Evolutionary conservation across 1,140 invertebrate genomes (phyloP).

Genomic region (Drosophila parvula): DNA sequence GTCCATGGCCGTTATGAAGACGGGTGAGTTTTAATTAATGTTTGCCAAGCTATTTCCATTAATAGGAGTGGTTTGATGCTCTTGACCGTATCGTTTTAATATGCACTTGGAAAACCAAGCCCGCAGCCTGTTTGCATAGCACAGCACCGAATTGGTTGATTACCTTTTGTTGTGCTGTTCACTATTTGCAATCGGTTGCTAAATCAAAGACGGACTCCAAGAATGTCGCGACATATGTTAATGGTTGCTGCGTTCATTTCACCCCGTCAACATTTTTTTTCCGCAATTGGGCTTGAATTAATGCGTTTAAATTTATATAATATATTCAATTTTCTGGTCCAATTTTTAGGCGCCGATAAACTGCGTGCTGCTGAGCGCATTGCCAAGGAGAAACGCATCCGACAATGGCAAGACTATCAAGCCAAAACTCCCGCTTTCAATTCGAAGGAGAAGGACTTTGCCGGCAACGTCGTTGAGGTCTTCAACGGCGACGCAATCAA

Average conservation of each 20-base stretch:
- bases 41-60: too few species aligned
- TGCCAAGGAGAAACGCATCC: slow-evolving; percentile 94
- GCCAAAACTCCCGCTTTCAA: slow-evolving; percentile 88
- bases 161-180: slow-evolving; percentile 48
- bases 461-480: slow-evolving; percentile 95
- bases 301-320: background rate
- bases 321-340: background rate
- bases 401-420: slow-evolving; percentile 95
- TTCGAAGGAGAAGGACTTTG: slow-evolving; percentile 93
- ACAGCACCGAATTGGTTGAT: slow-evolving; percentile 47
- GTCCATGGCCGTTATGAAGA: slow-evolving; percentile 95
- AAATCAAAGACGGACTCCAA: slow-evolving; percentile 82
- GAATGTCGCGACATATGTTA: slow-evolving; percentile 54
- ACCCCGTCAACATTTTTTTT: slow-evolving; percentile 73
- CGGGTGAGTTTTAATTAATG: slow-evolving; percentile 84
- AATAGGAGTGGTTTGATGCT: background rate
- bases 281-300: background rate
- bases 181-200: slow-evolving; percentile 42
- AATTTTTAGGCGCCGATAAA: slow-evolving; percentile 89
- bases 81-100: too few species aligned
- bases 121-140: slow-evolving; percentile 45
- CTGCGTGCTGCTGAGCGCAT: slow-evolving; percentile 92
- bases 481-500: slow-evolving; percentile 96
- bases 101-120: background rate
- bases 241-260: slow-evolving; percentile 75